phyloP scores from a whole-genome alignment of 2,113 vertebrate species.

The Rhinolophus sinicus region DNA sequence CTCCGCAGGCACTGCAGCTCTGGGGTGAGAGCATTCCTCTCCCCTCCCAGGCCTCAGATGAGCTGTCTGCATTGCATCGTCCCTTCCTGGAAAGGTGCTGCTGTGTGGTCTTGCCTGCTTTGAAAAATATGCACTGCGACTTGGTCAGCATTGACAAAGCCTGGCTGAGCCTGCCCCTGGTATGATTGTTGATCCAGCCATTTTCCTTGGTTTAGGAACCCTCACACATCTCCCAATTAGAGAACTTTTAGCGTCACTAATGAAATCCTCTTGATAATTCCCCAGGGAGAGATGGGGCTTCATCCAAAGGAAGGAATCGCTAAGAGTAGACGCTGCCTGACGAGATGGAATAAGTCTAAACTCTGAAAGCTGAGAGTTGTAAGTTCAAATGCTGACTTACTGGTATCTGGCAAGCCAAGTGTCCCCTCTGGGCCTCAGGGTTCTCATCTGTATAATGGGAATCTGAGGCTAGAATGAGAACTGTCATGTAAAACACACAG shows the following conservation, averaged over 20 bases:
- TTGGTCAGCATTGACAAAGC: rapidly evolving
- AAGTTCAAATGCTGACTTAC: background rate
- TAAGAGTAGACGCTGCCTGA: background rate
- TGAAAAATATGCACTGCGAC: background rate
- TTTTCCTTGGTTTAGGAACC: background rate
- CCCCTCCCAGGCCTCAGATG: background rate
- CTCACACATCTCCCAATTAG: background rate
- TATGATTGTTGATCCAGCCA: background rate
- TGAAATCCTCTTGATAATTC: background rate
- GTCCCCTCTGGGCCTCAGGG: background rate
- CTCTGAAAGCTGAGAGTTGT: background rate
- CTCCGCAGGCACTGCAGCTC: background rate
- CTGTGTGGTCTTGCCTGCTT: background rate
- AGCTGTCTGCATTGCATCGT: background rate
- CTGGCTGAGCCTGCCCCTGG: background rate
- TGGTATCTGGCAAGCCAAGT: background rate
- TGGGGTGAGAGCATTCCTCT: background rate
- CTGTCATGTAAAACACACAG: background rate
- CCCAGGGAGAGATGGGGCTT: background rate
- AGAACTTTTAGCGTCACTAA: background rate
- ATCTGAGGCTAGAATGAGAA: background rate
- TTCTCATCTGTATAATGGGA: background rate
- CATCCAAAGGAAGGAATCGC: background rate
- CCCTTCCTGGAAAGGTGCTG: background rate
- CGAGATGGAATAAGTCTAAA: background rate